Percentiles rank a stretch among this genome's conserved stretches.
These are phyloP conservation scores for Sinocyclocheilus anophthalmus DNA, from an alignment of 2,113 vertebrate genomes.

Conservation along the genomic window DNA sequence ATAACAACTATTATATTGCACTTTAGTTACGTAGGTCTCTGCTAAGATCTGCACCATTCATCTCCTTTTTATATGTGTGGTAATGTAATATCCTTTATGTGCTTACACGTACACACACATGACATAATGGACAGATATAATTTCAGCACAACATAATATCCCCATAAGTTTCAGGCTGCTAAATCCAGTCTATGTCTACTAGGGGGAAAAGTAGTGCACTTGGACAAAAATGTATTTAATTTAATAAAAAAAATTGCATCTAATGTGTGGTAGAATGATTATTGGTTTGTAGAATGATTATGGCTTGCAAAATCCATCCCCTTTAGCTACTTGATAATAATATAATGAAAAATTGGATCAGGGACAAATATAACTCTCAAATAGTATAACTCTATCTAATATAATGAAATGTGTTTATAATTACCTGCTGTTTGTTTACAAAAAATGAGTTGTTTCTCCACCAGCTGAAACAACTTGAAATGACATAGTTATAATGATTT, in stretches of 20 bases:
- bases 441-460: background rate
- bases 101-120: background rate
- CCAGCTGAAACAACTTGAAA: background rate
- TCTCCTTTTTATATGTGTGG: constrained; percentile 23
- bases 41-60: constrained; percentile 39
- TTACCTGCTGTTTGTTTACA: background rate
- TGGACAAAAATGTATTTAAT: background rate
- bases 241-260: no score
- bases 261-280: background rate
- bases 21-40: background rate
- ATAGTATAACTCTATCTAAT: no score
- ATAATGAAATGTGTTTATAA: background rate
- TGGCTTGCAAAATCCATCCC: background rate
- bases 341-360: background rate
- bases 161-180: background rate
- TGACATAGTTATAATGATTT: background rate
- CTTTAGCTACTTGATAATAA: background rate
- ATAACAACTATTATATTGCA: no score
- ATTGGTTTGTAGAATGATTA: background rate
- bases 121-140: background rate
- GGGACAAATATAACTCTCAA: no score
- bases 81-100: constrained; percentile 37
- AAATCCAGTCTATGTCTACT: background rate
- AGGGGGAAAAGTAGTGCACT: background rate
- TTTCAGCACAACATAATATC: background rate